phyloP scores from a whole-genome alignment of 64 coral and sea anemone species.

The Stylophora pistillata region DNA sequence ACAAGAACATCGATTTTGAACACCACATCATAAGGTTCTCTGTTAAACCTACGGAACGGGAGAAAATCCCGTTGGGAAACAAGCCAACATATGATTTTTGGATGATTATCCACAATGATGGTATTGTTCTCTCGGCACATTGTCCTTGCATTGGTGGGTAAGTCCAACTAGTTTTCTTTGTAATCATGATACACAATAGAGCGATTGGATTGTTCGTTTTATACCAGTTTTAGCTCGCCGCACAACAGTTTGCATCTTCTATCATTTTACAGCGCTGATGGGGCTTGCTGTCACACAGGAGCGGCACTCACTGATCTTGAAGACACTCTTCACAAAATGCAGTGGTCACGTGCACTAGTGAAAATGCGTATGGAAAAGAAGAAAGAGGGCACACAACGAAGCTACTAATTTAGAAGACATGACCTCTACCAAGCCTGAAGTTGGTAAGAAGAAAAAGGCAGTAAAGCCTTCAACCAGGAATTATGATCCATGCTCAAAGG shows the following conservation, averaged over 20 bases:
- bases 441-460: slow-evolving; percentile 27
- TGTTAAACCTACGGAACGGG: no score
- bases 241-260: not conserved
- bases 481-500: slow-evolving; percentile 36
- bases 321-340: slow-evolving; percentile 38
- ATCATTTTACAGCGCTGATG: slow-evolving; percentile 35
- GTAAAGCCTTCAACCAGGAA: slow-evolving; percentile 15
- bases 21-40: slow-evolving; percentile 21
- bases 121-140: no score
- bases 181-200: not conserved
- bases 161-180: not conserved
- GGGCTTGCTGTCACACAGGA: slow-evolving; percentile 36
- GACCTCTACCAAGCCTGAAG: slow-evolving; percentile 48
- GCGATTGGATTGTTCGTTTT: not conserved
- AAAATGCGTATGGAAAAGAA: slow-evolving; percentile 46
- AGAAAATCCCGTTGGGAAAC: no score
- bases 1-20: slow-evolving; percentile 20
- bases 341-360: slow-evolving; percentile 40
- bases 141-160: slow-evolving; percentile 22
- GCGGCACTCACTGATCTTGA: slow-evolving; percentile 33
- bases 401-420: slow-evolving; percentile 43
- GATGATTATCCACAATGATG: no score
- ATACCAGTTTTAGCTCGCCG: not conserved
- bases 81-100: no score
- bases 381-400: slow-evolving; percentile 38